Conservation (phyloP, 2,888 invertebrate genomes). For the Pheosia tremula region DNA sequence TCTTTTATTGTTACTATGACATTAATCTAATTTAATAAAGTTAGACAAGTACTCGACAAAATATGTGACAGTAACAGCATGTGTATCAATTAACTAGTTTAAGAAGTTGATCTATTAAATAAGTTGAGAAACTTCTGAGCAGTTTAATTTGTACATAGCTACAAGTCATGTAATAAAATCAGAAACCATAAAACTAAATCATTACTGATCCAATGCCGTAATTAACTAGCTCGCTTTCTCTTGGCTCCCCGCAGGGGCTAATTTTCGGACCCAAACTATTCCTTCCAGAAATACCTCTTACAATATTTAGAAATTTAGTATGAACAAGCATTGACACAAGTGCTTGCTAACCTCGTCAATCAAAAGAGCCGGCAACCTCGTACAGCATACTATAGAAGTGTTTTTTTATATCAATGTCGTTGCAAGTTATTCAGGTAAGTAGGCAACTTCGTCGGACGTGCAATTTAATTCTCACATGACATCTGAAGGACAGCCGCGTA, state of each 20-base stretch:
- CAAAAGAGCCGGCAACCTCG: conserved; percentile 19
- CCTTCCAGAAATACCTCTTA: not conserved
- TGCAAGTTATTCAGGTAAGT: conserved; percentile 30
- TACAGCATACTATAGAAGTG: not conserved
- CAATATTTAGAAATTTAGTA: not conserved
- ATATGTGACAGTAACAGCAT: too few species aligned
- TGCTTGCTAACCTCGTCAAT: not conserved
- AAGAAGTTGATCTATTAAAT: not conserved
- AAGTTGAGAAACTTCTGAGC: not conserved
- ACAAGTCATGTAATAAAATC: not conserved
- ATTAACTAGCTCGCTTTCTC: not conserved
- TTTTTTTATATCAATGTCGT: conserved; percentile 11
- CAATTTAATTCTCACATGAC: conserved; percentile 35
- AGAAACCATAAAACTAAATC: conserved; percentile 2
- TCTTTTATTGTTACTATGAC: too few species aligned
- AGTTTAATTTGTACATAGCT: not conserved
- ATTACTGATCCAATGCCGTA: not conserved
- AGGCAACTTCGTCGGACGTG: conserved; percentile 32
- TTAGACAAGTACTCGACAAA: too few species aligned
- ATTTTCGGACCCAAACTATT: not conserved
- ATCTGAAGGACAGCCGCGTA: conserved; percentile 33
- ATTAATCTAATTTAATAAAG: too few species aligned
- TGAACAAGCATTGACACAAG: not conserved
- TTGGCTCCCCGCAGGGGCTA: conserved; percentile 2
- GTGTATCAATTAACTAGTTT: not conserved